Base-by-base conservation (phyloP, 2,113 vertebrate genomes). In the Ceyx cyanopectus region DNA sequence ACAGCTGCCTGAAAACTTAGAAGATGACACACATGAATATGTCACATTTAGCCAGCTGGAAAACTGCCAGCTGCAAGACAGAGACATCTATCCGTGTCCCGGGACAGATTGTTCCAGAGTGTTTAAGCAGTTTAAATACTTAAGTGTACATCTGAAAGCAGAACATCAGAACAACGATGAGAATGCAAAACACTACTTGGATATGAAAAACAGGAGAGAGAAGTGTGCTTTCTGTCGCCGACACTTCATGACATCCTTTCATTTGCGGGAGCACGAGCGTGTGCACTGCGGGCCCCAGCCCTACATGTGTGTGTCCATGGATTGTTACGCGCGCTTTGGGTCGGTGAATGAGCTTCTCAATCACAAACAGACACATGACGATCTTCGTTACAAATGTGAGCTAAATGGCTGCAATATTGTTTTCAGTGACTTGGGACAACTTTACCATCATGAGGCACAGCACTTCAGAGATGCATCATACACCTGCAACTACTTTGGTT, bases 401-500 rank as follows among this genome's bases (percentile, higher is more conserved):
- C 97, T 99, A 20, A 98, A 98, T 24, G 99, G 98, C 75, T 99
- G 99, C 63, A 98, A 98, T 41, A 97, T 99, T 53, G 98, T 99
- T 30, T 99, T 99, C 95, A 98, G 99, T 66, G 99, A 99, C 89
- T 94, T 99, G 37, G 99, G 98, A 56, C 99, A 99, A 69, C 98
- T 99, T 14, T 99, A 99, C 96, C 99, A 99, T 86, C 99, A 99
- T 0, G 99, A 99, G 97, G 99, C 99, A 21, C 99, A 99, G 96
- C 99, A 99, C 94, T 99, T 99, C 96, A 97, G 99, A 81, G 99
- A 99, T 63, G 99, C 99, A 0, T 99, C 99, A 0, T 99, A 99
- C 53, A 98, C 98, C 12, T 99, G 99, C 92, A 98, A 96, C 14
- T 98, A 98, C 50, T 95, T 97, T 15, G 98, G 98, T 27, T 99